Base-by-base conservation (phyloP, 1,140 invertebrate species). In the Neelides sp. region DNA sequence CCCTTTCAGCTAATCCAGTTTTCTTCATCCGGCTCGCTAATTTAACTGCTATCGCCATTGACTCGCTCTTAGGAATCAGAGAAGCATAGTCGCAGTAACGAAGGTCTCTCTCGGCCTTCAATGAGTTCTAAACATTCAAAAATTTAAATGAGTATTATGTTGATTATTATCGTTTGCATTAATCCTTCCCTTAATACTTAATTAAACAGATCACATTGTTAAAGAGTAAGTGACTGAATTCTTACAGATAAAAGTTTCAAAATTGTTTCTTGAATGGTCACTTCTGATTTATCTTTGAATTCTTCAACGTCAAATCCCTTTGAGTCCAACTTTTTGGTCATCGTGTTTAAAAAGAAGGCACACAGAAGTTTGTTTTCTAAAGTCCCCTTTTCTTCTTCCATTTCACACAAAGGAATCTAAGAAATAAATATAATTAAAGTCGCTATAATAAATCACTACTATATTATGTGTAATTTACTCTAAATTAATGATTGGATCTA, bases 171-270 rank as follows among this genome's bases (percentile, higher is more conserved):
- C n/a, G n/a, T n/a, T n/a, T n/a, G n/a, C n/a, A n/a, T n/a, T n/a
- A n/a, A n/a, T n/a, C n/a, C n/a, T n/a, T n/a, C n/a, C n/a, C n/a
- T n/a, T n/a, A n/a, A n/a, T n/a, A n/a, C n/a, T n/a, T n/a, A n/a
- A n/a, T n/a, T n/a, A n/a, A n/a, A n/a, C n/a, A n/a, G n/a, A n/a
- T n/a, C n/a, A n/a, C n/a, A n/a, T n/a, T n/a, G n/a, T n/a, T n/a
- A n/a, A n/a, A n/a, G n/a, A n/a, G n/a, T n/a, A n/a, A n/a, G n/a
- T n/a, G n/a, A n/a, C n/a, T 20, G 20, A 30, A 32, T 39, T 55
- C 69, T 76, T 70, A 89, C 84, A 17, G 86, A 87, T 73, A 96
- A 93, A 19, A 93, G 66, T 69, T 89, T 90, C 52, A 95, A 76
- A 23, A 90, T 75, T n/a, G 78, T 75, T 65, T 90, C 80, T 54